A percentile compares a stretch with the other conserved stretches of the same genome.
phyloP scores from a whole-genome alignment of 2,888 invertebrate genomes.

The Siphlonurus alternatus region DNA sequence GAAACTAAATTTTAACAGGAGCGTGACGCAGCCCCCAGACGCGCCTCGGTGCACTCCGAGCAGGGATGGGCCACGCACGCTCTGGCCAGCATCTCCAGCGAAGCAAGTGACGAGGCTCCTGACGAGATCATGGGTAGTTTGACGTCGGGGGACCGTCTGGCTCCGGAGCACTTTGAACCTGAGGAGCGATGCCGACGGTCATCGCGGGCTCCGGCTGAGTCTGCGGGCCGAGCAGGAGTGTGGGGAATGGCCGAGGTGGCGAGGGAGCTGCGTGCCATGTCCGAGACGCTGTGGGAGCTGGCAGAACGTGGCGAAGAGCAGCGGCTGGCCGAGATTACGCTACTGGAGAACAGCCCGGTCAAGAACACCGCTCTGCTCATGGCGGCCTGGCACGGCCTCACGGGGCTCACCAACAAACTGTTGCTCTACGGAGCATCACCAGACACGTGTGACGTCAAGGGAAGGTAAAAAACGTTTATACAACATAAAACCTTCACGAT shows the following conservation, averaged over 20 bases:
- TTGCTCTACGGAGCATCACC: constrained; percentile 39
- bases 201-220: background rate
- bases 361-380: constrained; percentile 38
- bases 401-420: constrained; percentile 34
- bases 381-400: constrained; percentile 42
- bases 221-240: constrained; percentile 6
- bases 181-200: background rate
- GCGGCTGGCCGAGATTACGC: background rate
- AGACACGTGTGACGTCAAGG: constrained; percentile 44
- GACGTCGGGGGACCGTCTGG: background rate
- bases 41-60: background rate
- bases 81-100: constrained; percentile 5
- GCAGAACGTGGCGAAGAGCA: constrained; percentile 7
- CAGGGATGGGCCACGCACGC: background rate
- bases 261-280: constrained; percentile 9
- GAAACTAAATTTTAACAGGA: background rate
- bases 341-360: constrained; percentile 22
- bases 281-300: constrained; percentile 11
- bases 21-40: background rate
- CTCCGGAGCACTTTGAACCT: background rate
- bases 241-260: constrained; percentile 12
- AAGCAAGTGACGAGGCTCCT: background rate
- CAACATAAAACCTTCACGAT: constrained; percentile 1
- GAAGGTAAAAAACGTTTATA: constrained; percentile 33
- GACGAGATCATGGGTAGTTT: background rate